Evolutionary conservation across 2,888 invertebrate species (phyloP), one percentile per base, ranked within the genome.

Genomic region (Drosophila differens): DNA sequence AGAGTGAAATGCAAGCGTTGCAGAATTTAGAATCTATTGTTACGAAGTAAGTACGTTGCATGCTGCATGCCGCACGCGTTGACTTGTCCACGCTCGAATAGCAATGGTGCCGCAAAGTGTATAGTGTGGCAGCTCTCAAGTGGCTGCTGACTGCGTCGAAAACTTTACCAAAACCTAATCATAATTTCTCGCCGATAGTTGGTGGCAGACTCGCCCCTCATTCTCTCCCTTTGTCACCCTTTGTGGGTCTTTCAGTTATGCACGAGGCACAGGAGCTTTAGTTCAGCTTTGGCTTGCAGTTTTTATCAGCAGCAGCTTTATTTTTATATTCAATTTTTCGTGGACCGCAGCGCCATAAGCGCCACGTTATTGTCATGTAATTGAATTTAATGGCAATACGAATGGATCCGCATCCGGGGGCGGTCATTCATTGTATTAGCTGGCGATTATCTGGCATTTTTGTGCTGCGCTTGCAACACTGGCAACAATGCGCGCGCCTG

Each of bases 321-420:
- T 83, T 88, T 85, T 86, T 86, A 85, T 85, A 81, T 85, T 85
- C 90, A 85, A 85, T 90, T 88, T 83, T 73, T 44, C 58, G 77
- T 73, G 72, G 76, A 79, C 88, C 79, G 79, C 88, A 80, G 62
- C 72, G 80, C 90, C 85, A 81, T 89, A 85, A 91, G 85, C 88
- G 75, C 88, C 79, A 76, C 86, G 85, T 88, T 91, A 91, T 89
- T 89, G 90, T 83, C 81, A 71, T 87, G 88, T 89, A 89, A 89
- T 89, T 91, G 89, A 89, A 89, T 91, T 82, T 89, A 91, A 89
- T 85, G 81, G 85, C 83, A 79, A 84, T 80, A 67, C 79, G 68
- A 82, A 78, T 82, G 84, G 84, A 85, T 76, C 80, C 76, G 76
- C 84, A 84, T 75, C 82, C 84, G 76, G 74, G 76, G 85, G 74